Evolutionary conservation across 2,113 vertebrate species (phyloP), one percentile per base, ranked within the genome.

Genomic region (Chrysochloris asiatica): DNA sequence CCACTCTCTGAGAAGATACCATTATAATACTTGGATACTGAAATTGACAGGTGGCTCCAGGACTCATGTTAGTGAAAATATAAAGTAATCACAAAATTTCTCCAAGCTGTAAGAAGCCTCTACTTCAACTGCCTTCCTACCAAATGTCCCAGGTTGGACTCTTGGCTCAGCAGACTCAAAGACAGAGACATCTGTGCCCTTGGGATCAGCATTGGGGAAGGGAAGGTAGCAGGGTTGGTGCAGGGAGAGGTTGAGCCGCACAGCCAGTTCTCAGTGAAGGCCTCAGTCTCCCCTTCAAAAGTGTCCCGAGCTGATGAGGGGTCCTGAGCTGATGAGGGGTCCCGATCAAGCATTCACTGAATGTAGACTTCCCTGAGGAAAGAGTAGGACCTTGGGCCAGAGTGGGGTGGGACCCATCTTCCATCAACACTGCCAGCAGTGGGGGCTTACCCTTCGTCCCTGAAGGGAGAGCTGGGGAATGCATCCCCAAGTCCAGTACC

Each of bases 401-500:
- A 56, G 54, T 22, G 54, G 54, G 1, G 78, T 2, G 24, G 36
- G 2, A 10, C 16, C 17, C 16, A 4, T 48, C 52, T 11, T 26
- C 21, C 12, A 1, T 30, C 5, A 47, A 24, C 28, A 4, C 10
- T 16, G 33, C 45, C 8, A 8, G 65, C 33, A 19, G 22, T 0
- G 8, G 75, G 45, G n/a, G 38, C 2, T 2, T 0, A 5, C 6
- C 1, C 33, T 36, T 11, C 6, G 1, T 8, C 9, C 65, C 43
- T 19, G 28, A 16, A 33, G 45, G 38, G 41, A 71, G 24, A 4
- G 14, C 69, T 5, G 9, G 1, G 71, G 69, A 54, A 43, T 0
- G 0, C 3, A 38, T 33, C 24, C 1, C 1, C 0, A 63, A 50
- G 36, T 26, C 4, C 1, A 0, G 63, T 22, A 26, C 4, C 0